A percentile compares a stretch with the other conserved stretches of the same genome.
These are phyloP conservation scores for Cryptocheilus praepositus DNA, from an alignment of 2,888 invertebrate species.

Conservation along the genomic window DNA sequence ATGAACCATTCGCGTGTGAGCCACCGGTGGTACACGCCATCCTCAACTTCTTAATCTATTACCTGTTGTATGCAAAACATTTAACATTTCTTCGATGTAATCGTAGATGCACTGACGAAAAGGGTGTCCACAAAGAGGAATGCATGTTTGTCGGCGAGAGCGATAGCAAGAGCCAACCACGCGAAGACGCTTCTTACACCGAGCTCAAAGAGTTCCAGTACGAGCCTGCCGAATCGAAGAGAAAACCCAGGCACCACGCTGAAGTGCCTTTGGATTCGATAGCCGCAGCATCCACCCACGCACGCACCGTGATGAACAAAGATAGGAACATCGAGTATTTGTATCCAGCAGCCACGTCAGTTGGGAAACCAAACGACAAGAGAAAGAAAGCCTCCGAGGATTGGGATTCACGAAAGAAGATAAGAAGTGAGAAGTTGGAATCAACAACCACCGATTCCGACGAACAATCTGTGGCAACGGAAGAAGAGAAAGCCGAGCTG, in stretches of 20 bases:
- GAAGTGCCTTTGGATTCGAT: slow-evolving; percentile 39
- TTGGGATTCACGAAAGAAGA: slow-evolving; percentile 14
- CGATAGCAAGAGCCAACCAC: too few relatives aligned
- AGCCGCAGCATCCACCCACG: slow-evolving; percentile 43
- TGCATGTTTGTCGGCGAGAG: slow-evolving; percentile 84
- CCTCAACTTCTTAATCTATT: too few relatives aligned
- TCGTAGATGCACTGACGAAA: slow-evolving; percentile 79
- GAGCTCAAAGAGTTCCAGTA: slow-evolving; percentile 78
- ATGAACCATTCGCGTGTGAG: too few relatives aligned
- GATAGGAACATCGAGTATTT: too few relatives aligned
- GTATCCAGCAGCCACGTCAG: slow-evolving; percentile 56
- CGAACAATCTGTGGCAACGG: slow-evolving; percentile 7
- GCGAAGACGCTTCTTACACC: slow-evolving; percentile 80
- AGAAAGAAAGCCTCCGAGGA: slow-evolving; percentile 46
- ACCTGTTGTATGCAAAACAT: too few relatives aligned
- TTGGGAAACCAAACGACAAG: slow-evolving; percentile 56
- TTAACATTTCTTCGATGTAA: too few relatives aligned
- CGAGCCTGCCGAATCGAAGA: slow-evolving; percentile 59
- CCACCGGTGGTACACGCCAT: too few relatives aligned
- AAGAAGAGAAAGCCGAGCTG: slow-evolving; percentile 17
- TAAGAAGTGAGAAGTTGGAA: slow-evolving; percentile 49
- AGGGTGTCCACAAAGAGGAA: slow-evolving; percentile 85
- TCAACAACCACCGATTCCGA: slow-evolving; percentile 11
- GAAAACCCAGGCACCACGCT: slow-evolving; percentile 57
- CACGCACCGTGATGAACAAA: neutral